Conservation (phyloP, 2,113 vertebrate species). For the Bufo bufo region DNA sequence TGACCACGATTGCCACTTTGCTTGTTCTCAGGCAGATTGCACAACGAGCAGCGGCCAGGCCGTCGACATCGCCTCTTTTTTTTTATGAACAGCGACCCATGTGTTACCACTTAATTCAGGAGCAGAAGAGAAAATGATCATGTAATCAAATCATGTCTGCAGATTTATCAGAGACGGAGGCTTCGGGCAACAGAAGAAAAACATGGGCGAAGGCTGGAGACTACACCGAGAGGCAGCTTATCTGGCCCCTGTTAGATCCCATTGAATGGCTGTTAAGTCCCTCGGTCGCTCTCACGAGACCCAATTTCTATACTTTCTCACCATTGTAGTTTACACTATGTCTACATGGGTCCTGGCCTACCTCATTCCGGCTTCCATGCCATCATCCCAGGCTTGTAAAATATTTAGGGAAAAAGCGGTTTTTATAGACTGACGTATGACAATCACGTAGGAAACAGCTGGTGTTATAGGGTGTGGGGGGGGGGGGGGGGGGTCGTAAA, state of each 20-base stretch:
- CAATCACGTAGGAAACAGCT: conserved; percentile 73
- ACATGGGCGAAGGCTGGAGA: neutral
- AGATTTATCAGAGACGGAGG: neutral
- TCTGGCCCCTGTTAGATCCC: too few species aligned
- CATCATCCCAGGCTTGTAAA: neutral
- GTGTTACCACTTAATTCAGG: conserved; percentile 30
- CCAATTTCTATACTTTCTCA: neutral
- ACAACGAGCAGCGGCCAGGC: conserved; percentile 38
- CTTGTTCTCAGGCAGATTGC: conserved; percentile 49
- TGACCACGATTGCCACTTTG: fast-evolving
- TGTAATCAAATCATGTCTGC: conserved; percentile 20
- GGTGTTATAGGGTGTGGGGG: too few species aligned
- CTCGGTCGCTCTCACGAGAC: neutral
- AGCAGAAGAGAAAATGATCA: neutral
- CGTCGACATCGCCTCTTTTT: neutral
- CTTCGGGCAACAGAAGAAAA: neutral
- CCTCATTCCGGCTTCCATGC: neutral
- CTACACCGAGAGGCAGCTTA: neutral
- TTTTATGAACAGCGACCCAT: neutral
- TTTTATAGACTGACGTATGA: conserved; percentile 41
- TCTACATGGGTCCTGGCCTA: neutral
- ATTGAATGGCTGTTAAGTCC: neutral
- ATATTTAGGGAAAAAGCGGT: neutral
- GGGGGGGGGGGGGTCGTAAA: conserved; percentile 15
- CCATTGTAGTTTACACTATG: neutral